Conservation (phyloP, 2,888 invertebrate species). For the Ryuthela nishihirai region DNA sequence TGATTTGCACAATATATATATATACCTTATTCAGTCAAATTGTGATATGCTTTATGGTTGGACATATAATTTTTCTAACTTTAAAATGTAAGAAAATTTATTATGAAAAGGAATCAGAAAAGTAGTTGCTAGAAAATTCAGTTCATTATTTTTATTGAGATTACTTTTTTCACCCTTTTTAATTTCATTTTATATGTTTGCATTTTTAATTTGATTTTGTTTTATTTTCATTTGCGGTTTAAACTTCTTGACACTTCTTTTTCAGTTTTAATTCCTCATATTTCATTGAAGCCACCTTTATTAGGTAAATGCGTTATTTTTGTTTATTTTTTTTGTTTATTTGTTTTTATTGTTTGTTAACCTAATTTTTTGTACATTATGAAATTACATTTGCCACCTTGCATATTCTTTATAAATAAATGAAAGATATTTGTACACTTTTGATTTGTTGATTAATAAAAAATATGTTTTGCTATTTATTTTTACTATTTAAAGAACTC, state of each 20-base stretch:
- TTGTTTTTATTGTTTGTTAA: not conserved
- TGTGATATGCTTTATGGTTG: too few relatives aligned
- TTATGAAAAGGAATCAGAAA: too few relatives aligned
- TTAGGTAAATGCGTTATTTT: conserved; percentile 26
- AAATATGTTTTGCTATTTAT: too few relatives aligned
- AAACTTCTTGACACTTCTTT: conserved; percentile 7
- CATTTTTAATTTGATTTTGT: conserved; percentile 1
- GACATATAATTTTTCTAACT: too few relatives aligned
- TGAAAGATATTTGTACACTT: not conserved
- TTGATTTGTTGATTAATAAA: too few relatives aligned
- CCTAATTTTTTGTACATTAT: not conserved
- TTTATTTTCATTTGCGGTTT: conserved; percentile 7
- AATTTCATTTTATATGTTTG: not conserved
- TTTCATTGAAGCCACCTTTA: conserved; percentile 20
- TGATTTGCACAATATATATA: too few relatives aligned
- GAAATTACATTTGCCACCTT: not conserved
- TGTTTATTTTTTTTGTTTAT: not conserved
- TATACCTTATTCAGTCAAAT: too few relatives aligned
- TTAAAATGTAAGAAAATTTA: too few relatives aligned
- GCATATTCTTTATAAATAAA: not conserved
- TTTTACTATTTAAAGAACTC: too few relatives aligned
- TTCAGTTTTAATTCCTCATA: conserved; percentile 16
- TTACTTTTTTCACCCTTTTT: not conserved
- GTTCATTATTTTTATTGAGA: not conserved
- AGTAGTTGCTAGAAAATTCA: too few relatives aligned